Evolutionary conservation across 2,113 vertebrate genomes (phyloP).

Genomic region (Zapornia atra): DNA sequence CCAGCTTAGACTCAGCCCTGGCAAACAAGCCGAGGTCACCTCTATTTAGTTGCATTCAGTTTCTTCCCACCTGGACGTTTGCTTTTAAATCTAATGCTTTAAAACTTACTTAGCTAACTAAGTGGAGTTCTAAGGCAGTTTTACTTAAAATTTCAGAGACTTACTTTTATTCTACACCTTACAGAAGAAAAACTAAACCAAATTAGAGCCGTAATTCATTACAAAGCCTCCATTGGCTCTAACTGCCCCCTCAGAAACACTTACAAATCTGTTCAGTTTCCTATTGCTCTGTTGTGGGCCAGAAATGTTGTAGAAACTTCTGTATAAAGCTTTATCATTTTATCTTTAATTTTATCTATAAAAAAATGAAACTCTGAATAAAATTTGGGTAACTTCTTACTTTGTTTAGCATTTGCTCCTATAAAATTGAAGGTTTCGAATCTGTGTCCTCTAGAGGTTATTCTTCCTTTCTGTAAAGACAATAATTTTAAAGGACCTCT

Average conservation of each 20-base stretch:
- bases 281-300: accelerated
- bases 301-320: neutral
- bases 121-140: neutral
- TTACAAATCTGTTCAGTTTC: neutral
- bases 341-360: neutral
- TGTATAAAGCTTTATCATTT: neutral
- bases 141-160: neutral
- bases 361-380: neutral
- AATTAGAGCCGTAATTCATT: neutral
- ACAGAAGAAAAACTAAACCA: neutral
- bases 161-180: neutral
- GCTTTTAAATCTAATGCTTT: neutral
- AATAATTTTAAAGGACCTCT: neutral
- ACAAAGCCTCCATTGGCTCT: neutral
- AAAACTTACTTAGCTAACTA: neutral
- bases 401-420: neutral
- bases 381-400: neutral
- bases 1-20: neutral
- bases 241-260: neutral
- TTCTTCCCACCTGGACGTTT: neutral
- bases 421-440: neutral
- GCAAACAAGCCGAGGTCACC: neutral
- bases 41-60: neutral
- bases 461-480: neutral
- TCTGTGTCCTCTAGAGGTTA: no score